A percentile compares a stretch with the other conserved stretches of the same genome.
Evolutionary conservation across 2,888 invertebrate species (phyloP).

Genomic region (Megastigmus dorsalis): DNA sequence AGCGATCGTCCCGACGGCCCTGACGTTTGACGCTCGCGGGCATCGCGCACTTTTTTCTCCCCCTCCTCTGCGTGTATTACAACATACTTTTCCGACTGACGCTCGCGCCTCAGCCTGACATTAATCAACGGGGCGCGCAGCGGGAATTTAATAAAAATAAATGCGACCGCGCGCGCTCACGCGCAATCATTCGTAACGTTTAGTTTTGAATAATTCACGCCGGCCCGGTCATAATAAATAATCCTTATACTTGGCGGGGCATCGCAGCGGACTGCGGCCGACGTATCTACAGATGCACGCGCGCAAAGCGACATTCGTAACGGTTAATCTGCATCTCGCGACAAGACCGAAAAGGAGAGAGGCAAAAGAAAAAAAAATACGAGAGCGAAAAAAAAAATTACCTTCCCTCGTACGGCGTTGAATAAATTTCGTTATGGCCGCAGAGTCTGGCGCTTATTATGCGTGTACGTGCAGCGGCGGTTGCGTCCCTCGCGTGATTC

Average conservation of each 20-base stretch:
- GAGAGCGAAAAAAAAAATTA: not conserved
- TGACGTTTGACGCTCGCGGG: no score
- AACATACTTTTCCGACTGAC: no score
- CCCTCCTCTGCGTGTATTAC: no score
- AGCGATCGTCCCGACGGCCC: no score
- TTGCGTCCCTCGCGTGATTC: constrained; percentile 44
- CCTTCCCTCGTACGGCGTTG: constrained; percentile 16
- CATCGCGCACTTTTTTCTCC: no score
- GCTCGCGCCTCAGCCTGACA: no score
- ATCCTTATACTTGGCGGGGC: not conserved
- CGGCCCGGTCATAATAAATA: constrained; percentile 6
- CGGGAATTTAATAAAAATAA: no score
- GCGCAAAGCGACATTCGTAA: constrained; percentile 37
- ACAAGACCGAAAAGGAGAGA: constrained; percentile 23
- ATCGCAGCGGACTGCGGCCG: no score
- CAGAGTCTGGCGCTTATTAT: not conserved
- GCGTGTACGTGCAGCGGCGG: not conserved
- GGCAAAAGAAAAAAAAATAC: not conserved
- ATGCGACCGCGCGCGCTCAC: not conserved
- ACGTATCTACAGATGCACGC: constrained; percentile 13
- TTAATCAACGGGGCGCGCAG: no score
- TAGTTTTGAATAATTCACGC: not conserved
- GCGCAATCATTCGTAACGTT: not conserved
- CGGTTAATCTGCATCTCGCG: constrained; percentile 48
- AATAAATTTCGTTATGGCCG: constrained; percentile 35